Base-by-base conservation (phyloP, 2,113 vertebrate genomes). In the Hippocampus abdominalis region DNA sequence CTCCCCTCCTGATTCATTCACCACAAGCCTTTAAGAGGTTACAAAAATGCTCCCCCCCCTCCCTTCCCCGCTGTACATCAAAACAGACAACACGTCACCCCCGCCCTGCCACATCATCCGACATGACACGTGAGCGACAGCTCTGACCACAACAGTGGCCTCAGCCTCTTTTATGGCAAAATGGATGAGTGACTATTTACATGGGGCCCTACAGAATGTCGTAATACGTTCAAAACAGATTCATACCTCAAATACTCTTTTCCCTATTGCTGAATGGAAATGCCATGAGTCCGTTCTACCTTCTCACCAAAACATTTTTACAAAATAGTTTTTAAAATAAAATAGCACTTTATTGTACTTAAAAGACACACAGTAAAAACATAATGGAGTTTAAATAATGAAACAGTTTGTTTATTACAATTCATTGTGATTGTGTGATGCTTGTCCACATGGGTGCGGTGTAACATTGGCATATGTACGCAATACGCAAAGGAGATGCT, bases 131-230 rank as follows among this genome's bases (percentile, higher is more conserved):
- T 87, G 83, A 66, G 84, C 87, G 87, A 86, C 84, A 88, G 83
- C 79, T 73, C 83, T 88, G 91, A 92, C 92, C 91, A 91, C 92
- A 91, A 87, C 85, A 84, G 84, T 79, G 71, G 71, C 80, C 27
- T 73, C 62, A 11, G 10, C 69, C 57, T 23, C 81, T 89, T 89
- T 90, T 87, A 91, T 87, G 86, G 68, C 54, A 62, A 80, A 83
- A 77, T 64, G 73, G 79, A 77, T 21, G 29, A 79, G 79, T 81
- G 83, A 90, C 86, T 90, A 83, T 91, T 90, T 91, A 87, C 86
- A 89, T 81, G 66, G 36, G 18, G 32, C 69, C 36, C 20, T 21
- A 13, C 23, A 27, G 8, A 27, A 57, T 57, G 23, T 15, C 16
- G 25, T 15, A 15, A 25, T 15, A 57, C 23, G 7, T 32, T 59